Base-by-base conservation (phyloP, 2,888 invertebrate species). In the Steromphala cineraria region DNA sequence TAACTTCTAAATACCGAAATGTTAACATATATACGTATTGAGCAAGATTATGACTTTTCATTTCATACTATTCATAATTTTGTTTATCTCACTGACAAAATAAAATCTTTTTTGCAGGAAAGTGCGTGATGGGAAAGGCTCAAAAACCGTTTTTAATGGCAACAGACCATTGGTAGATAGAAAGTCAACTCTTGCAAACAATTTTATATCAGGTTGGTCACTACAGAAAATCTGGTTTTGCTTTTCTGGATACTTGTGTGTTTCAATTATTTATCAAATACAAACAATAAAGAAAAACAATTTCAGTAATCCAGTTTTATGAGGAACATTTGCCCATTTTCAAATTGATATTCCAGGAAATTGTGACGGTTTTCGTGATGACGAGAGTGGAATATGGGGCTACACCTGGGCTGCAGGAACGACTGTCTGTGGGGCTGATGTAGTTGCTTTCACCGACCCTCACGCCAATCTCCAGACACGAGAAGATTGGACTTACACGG, bases 321-420 rank as follows among this genome's bases (percentile, higher is more conserved):
- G n/a, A n/a, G n/a, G n/a, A n/a, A n/a, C n/a, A n/a, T n/a, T n/a
- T n/a, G n/a, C n/a, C n/a, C n/a, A n/a, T n/a, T 36, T 7, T 36
- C 10, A 46, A 4, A 8, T 13, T 46, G 46, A 46, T 13, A 46
- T 8, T 86, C 10, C 84, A 90, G 90, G 83, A 0, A 89, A 90
- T 81, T 90, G 89, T 87, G 87, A 89, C 67, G 89, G 88, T 46
- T 89, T 90, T 78, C 84, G 87, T 78, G 90, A 90, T 78, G 84
- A 88, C 13, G 90, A 90, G 80, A 89, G 86, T 76, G 89, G 88
- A 21, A 86, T 90, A 17, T 87, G 80, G 80, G 90, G 87, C 7
- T 88, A 87, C 82, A 88, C 89, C 1, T 90, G 88, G 88, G 86
- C 89, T 21, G 88, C 87, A 7, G 90, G 90, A 36, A 83, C 75